Evolutionary conservation across 2,113 vertebrate genomes (phyloP).

Genomic region (Ellobius talpinus): DNA sequence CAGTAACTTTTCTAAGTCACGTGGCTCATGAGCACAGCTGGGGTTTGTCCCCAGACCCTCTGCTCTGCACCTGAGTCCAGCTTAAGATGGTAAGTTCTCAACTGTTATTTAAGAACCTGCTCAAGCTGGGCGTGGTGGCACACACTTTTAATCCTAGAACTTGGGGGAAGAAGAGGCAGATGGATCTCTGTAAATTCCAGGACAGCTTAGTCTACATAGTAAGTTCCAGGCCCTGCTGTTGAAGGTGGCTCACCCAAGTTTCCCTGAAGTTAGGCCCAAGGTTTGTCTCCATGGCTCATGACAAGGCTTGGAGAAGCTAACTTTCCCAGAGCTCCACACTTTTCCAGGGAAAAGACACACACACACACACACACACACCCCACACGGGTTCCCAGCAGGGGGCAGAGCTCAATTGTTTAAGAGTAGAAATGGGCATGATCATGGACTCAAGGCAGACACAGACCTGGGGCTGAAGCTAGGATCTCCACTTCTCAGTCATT

Average conservation of each 20-base stretch:
- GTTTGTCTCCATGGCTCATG: neutral
- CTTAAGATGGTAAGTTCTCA: constrained; percentile 12
- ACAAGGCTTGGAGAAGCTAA: constrained; percentile 1
- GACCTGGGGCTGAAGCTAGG: neutral
- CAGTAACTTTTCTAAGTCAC: neutral
- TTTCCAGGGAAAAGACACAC: neutral
- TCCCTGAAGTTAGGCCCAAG: neutral
- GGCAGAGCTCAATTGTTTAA: neutral
- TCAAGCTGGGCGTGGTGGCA: too few species aligned
- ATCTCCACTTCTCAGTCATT: neutral
- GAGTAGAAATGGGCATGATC: neutral
- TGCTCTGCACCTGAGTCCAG: neutral
- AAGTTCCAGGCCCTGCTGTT: neutral
- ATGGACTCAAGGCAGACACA: neutral
- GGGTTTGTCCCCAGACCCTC: neutral
- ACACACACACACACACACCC: neutral
- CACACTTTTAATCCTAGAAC: neutral
- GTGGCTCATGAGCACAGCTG: neutral
- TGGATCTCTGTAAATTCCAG: neutral
- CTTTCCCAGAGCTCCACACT: neutral
- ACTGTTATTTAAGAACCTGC: constrained; percentile 10
- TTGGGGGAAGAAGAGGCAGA: neutral
- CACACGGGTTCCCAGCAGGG: neutral
- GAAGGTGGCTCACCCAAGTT: constrained; percentile 16
- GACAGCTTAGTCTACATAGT: neutral